Base-by-base conservation (phyloP, 92 coral and sea anemone species). In the Isaurus tuberculatus region DNA sequence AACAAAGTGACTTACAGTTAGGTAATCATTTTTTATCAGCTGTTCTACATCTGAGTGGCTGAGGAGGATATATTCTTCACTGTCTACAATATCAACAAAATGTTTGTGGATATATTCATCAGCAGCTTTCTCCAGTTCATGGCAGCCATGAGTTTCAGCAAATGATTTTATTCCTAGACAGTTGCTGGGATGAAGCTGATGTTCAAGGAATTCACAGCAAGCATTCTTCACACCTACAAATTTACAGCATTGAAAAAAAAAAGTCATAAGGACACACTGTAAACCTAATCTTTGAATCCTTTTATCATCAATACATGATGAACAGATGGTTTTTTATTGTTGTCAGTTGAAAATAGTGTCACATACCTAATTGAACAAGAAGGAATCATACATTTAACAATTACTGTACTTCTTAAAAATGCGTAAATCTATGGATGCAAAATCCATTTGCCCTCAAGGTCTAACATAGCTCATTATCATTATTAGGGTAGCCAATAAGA, bases 71-170 rank as follows among this genome's bases (percentile, higher is more conserved):
- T 94, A 96, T 72, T 96, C 99, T 42, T 96, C 99, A 87, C 97
- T 92, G 19, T 90, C 84, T 13, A 96, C 94, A 36, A 96, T 85
- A 65, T 96, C 97, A 33, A 90, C 90, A 89, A 96, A 96, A 61
- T 96, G 94, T 81, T 94, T 94, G 40, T 94, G 94, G 66, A 94
- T 92, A 61, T 85, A 96, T 11, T 86, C 83, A 70, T 96, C 97
- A 3, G 99, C 94, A 3, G 98, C 96, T 64, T 86, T 79, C 65
- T 88, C 88, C 64, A 96, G 87, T 34, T 85, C 88, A 10, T 92
- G 92, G 80, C 99, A 96, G n/a, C 95, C 90, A 80, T 96, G 99
- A 22, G 97, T 91, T 81, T 96, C 99, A 0, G 99, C 99, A 96
- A 96, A 96, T 44, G 85, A 71, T 66, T 85, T 92, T 79, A 96